Base-by-base conservation (phyloP, 2,888 invertebrate species). In the Pegoplata infirma region DNA sequence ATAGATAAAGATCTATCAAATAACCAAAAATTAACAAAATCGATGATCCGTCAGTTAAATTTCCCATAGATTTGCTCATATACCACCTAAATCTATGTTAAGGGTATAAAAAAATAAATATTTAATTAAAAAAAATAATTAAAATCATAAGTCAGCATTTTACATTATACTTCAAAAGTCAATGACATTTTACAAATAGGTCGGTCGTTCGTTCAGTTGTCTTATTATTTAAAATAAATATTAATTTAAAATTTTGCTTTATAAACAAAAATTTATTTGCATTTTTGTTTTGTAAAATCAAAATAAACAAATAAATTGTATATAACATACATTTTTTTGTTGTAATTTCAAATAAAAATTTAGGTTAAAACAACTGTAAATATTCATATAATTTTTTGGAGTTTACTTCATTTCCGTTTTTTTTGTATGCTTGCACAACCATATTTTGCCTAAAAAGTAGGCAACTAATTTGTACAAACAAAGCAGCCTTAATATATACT, bases 381-480 rank as follows among this genome's bases (percentile, higher is more conserved):
- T 5, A 40, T 40, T 32, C 32, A 32, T 32, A 10, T 10, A 32
- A 32, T 12, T 32, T 6, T 32, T 40, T n/a, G 1, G n/a, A 40
- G n/a, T n/a, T 40, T 40, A n/a, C n/a, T 36, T 36, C 36, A 36
- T 12, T 12, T n/a, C n/a, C 36, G n/a, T n/a, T n/a, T n/a, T n/a
- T n/a, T n/a, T n/a, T 10, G n/a, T n/a, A 1, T 40, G n/a, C n/a
- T n/a, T n/a, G n/a, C n/a, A 40, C n/a, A 40, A 40, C n/a, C n/a
- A 12, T 40, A 25, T 12, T 40, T 40, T n/a, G 8, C 59, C 69
- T 32, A 56, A 78, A n/a, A 71, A 66, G 49, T 44, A 79, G 32
- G 61, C 78, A 74, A 74, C 69, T 66, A 71, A 79, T 74, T 79
- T 79, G 17, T 49, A 23, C 61, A 55, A 32, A 47, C 53, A 49